Evolutionary conservation across 2,888 invertebrate species (phyloP).

Genomic region (Strigamia maritima): DNA sequence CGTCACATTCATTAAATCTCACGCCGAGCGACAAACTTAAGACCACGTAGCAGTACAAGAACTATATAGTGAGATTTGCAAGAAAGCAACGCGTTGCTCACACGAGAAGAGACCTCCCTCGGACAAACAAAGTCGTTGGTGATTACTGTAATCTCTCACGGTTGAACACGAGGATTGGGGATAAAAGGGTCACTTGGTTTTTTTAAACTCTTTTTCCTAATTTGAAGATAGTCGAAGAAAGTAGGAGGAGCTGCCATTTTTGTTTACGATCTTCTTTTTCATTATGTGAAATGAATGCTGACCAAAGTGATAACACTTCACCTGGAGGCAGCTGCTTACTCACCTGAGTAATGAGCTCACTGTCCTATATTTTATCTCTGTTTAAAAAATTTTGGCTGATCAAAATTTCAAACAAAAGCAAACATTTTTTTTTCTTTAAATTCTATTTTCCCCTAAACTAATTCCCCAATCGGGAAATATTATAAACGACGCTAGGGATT

Average conservation of each 20-base stretch:
- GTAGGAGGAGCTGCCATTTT: not conserved
- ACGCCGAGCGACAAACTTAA: not conserved
- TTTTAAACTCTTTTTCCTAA: not conserved
- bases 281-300: not conserved
- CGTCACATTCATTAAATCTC: not conserved
- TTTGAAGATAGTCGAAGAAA: not conserved
- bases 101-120: not conserved
- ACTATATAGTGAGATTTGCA: not conserved
- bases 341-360: not conserved
- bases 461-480: not conserved
- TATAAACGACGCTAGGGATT: not conserved
- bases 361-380: not conserved
- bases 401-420: not conserved
- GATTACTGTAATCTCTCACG: not conserved
- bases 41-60: not conserved
- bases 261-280: not conserved
- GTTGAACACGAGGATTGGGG: not conserved
- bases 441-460: not conserved
- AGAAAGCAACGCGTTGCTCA: not conserved
- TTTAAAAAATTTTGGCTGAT: not conserved
- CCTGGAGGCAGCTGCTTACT: not conserved
- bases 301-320: not conserved
- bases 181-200: not conserved
- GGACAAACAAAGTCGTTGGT: not conserved
- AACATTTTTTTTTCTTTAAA: not conserved